These are phyloP conservation scores for Drosophila subpulchrella DNA, from an alignment of 1,140 invertebrate species.

Conservation along the genomic window DNA sequence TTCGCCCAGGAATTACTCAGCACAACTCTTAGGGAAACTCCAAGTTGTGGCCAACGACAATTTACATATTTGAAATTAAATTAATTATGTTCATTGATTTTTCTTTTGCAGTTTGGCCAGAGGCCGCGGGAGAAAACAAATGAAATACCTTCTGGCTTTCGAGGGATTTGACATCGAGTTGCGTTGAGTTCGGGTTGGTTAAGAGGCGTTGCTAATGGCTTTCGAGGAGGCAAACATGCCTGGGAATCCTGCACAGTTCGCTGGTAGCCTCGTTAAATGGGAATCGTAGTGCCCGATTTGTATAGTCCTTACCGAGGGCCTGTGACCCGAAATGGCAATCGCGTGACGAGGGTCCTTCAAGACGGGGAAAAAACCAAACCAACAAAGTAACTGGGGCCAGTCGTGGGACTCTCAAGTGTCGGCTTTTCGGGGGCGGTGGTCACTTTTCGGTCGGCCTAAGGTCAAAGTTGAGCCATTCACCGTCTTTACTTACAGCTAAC, in stretches of 20 bases:
- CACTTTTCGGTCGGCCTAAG: constrained; percentile 25
- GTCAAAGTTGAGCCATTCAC: constrained; percentile 52
- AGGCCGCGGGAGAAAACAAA: background rate
- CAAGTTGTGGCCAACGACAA: constrained; percentile 19
- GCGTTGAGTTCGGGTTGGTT: constrained; percentile 52
- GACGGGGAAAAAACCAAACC: background rate
- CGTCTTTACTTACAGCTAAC: constrained; percentile 26
- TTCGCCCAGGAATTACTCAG: background rate
- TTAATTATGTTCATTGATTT: constrained; percentile 49
- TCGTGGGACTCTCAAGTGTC: background rate
- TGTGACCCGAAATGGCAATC: constrained; percentile 35
- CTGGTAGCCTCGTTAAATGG: constrained; percentile 21
- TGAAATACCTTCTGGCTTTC: constrained; percentile 19
- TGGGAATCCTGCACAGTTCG: constrained; percentile 8
- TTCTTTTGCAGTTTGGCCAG: constrained; percentile 5
- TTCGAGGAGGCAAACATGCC: constrained; percentile 26
- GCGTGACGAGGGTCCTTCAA: constrained; percentile 15
- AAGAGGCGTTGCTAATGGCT: constrained; percentile 75
- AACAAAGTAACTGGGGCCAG: background rate
- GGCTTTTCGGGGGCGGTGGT: constrained; percentile 3
- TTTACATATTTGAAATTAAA: constrained; percentile 40
- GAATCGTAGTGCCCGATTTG: constrained; percentile 32
- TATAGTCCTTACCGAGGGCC: background rate
- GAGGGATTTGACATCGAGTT: constrained; percentile 42
- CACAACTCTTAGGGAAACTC: background rate